Percentiles rank a stretch among this genome's conserved stretches.
Evolutionary conservation across 1,140 invertebrate species (phyloP).

Genomic region (Telenomus remus): DNA sequence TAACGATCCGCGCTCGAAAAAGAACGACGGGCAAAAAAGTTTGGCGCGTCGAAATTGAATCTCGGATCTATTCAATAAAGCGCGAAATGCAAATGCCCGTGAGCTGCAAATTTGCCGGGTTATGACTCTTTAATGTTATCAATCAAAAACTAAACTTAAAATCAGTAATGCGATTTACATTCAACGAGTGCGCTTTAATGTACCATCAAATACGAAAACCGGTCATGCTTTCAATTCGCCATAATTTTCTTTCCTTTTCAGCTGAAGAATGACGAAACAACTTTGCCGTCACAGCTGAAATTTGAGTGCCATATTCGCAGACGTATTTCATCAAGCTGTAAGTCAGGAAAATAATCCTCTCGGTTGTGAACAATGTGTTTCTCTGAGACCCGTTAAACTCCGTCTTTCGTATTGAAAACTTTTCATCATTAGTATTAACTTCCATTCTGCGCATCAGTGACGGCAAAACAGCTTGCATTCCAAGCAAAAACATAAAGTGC

Average conservation of each 20-base stretch:
- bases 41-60: constrained; percentile 20
- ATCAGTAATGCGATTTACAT: constrained; percentile 12
- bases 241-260: no score
- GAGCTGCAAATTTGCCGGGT: constrained; percentile 25
- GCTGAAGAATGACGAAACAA: no score
- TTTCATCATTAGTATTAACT: constrained; percentile 11
- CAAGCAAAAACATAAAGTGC: constrained; percentile 1
- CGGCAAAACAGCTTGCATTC: neutral
- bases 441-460: neutral
- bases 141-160: constrained; percentile 27
- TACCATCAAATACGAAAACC: no score
- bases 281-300: no score
- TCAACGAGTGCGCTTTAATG: neutral
- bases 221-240: no score
- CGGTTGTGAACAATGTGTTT: neutral
- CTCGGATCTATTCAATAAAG: constrained; percentile 40
- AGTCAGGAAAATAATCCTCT: no score
- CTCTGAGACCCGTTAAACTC: neutral
- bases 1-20: no score
- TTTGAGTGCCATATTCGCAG: no score
- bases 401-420: neutral
- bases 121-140: constrained; percentile 30
- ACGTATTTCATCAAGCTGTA: no score
- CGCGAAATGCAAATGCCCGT: constrained; percentile 33
- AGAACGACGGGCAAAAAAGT: no score